phyloP scores from a whole-genome alignment of 2,113 vertebrate species.

The Motacilla tschutschensis region DNA sequence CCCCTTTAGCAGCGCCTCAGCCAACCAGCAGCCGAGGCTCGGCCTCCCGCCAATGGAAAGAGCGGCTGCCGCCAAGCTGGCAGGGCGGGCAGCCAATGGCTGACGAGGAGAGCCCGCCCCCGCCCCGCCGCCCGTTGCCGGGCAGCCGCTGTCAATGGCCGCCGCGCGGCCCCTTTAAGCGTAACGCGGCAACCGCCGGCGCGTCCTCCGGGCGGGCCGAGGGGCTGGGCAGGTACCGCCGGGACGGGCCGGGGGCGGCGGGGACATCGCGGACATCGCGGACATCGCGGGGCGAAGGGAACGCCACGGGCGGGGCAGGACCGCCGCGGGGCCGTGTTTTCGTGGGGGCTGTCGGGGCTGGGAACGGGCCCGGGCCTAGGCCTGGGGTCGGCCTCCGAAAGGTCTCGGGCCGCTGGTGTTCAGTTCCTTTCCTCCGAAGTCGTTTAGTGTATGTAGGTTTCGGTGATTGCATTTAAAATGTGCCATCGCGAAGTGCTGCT shows the following conservation, averaged over 20 bases:
- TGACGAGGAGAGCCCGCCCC: background rate
- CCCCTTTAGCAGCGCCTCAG: rapidly evolving
- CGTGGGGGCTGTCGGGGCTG: background rate
- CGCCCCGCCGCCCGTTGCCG: background rate
- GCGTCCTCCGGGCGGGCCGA: background rate
- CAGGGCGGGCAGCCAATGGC: background rate
- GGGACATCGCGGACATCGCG: too few relatives aligned
- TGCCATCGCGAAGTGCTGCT: background rate
- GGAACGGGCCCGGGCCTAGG: background rate
- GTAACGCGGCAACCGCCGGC: constrained; percentile 15
- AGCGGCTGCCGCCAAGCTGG: rapidly evolving
- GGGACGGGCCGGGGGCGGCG: background rate
- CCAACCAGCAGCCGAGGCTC: background rate
- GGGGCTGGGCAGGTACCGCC: background rate
- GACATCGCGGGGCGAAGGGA: background rate
- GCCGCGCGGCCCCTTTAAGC: constrained; percentile 23
- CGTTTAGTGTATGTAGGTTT: rapidly evolving
- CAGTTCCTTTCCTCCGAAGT: background rate
- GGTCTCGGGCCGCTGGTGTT: background rate
- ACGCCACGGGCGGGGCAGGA: background rate
- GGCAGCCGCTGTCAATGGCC: constrained; percentile 19
- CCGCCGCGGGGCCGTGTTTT: background rate
- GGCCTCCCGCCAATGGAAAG: background rate
- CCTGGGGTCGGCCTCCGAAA: background rate
- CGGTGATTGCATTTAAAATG: rapidly evolving